Percentiles rank a stretch among this genome's conserved stretches.
phyloP scores from a whole-genome alignment of 2,113 vertebrate genomes.

The Boulengeromyrus knoepffleri region DNA sequence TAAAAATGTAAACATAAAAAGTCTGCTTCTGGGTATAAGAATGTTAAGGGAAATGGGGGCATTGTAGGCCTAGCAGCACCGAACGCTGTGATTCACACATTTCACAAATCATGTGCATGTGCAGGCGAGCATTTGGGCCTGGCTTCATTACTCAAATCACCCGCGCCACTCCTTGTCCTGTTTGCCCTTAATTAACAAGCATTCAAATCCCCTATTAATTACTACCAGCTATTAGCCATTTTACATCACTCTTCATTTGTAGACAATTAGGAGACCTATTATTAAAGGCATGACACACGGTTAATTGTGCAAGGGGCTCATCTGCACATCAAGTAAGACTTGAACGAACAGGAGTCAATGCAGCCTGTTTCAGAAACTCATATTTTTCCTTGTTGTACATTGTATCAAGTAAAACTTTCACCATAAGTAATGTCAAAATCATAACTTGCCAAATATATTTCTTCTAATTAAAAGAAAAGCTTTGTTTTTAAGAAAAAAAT shows the following conservation, averaged over 20 bases:
- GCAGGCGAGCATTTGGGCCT: constrained; percentile 74
- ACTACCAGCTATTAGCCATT: constrained; percentile 77
- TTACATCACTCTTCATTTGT: constrained; percentile 79
- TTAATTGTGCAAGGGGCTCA: constrained; percentile 72
- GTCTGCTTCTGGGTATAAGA: constrained; percentile 16
- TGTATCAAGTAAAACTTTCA: background rate
- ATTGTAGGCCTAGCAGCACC: background rate
- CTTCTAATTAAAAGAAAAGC: background rate
- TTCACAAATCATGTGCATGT: constrained; percentile 70
- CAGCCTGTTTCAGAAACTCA: constrained; percentile 26
- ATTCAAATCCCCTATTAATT: constrained; percentile 86
- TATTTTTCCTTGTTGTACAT: background rate
- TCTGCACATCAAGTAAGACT: constrained; percentile 32
- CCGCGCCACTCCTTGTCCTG: constrained; percentile 72
- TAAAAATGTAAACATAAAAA: background rate
- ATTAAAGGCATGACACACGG: constrained; percentile 74
- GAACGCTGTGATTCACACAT: constrained; percentile 30
- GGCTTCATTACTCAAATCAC: constrained; percentile 79
- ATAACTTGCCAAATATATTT: background rate
- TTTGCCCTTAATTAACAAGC: constrained; percentile 93
- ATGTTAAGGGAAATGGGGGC: constrained; percentile 19
- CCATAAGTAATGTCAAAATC: background rate
- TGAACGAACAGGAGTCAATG: constrained; percentile 27
- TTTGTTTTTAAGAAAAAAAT: background rate
- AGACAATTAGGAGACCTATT: constrained; percentile 82